Conservation (phyloP, 2,113 vertebrate species). For the Sturnira hondurensis region DNA sequence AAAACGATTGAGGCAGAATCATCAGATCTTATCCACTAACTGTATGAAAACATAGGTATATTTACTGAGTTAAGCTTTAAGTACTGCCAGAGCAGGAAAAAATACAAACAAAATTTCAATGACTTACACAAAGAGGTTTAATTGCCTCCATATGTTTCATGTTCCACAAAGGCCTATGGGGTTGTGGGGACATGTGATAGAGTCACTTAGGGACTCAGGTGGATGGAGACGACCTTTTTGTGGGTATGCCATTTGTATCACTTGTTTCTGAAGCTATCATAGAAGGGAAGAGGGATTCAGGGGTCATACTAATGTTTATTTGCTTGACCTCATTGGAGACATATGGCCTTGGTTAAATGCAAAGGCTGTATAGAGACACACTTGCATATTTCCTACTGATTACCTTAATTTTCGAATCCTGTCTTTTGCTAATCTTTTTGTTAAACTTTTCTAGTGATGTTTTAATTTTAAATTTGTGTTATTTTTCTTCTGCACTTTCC, state of each 20-base stretch:
- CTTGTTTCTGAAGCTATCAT: background rate
- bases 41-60: background rate
- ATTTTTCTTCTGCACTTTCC: background rate
- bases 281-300: background rate
- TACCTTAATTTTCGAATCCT: background rate
- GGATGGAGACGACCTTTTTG: background rate
- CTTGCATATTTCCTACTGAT: background rate
- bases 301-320: background rate
- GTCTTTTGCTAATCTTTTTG: background rate
- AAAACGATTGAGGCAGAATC: background rate
- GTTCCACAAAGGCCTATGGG: background rate
- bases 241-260: background rate
- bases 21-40: background rate
- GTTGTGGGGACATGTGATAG: background rate
- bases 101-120: background rate
- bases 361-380: background rate
- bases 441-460: background rate
- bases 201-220: background rate
- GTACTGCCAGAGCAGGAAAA: background rate
- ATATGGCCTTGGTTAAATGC: background rate
- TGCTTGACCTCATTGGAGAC: background rate
- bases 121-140: background rate
- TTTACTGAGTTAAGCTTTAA: background rate
- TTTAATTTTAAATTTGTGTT: background rate
- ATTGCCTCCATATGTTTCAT: background rate